Evolutionary conservation across 2,113 vertebrate species (phyloP).

Genomic region (Tetrax tetrax): DNA sequence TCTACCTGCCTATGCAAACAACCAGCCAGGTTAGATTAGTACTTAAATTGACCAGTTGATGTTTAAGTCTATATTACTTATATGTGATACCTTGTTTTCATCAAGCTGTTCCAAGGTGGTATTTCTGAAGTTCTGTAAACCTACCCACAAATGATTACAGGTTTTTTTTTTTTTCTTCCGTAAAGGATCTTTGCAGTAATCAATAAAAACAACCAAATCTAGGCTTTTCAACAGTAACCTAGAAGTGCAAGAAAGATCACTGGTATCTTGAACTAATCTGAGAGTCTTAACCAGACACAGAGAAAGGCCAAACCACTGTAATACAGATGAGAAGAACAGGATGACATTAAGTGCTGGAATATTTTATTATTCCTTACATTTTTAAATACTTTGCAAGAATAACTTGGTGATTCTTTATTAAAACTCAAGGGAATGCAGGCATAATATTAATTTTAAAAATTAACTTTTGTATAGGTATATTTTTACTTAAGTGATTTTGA

Average conservation of each 20-base stretch:
- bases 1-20: neutral
- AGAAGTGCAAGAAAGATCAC: neutral
- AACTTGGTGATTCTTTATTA: neutral
- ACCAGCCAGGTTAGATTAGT: neutral
- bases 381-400: neutral
- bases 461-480: neutral
- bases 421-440: neutral
- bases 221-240: neutral
- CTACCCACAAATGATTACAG: neutral
- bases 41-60: neutral
- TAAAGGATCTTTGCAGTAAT: neutral
- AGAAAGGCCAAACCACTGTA: neutral
- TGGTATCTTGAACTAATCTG: neutral
- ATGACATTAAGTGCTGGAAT: neutral
- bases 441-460: neutral
- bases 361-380: neutral
- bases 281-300: neutral
- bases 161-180: neutral
- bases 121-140: neutral
- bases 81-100: neutral
- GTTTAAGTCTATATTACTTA: neutral
- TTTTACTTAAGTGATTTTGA: neutral
- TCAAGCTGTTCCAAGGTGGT: neutral
- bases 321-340: neutral
- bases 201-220: neutral